Percentiles rank a stretch among this genome's conserved stretches.
These are phyloP conservation scores for Gymnopithys bicolor DNA, from an alignment of 2,797 vertebrate species.

Conservation along the genomic window DNA sequence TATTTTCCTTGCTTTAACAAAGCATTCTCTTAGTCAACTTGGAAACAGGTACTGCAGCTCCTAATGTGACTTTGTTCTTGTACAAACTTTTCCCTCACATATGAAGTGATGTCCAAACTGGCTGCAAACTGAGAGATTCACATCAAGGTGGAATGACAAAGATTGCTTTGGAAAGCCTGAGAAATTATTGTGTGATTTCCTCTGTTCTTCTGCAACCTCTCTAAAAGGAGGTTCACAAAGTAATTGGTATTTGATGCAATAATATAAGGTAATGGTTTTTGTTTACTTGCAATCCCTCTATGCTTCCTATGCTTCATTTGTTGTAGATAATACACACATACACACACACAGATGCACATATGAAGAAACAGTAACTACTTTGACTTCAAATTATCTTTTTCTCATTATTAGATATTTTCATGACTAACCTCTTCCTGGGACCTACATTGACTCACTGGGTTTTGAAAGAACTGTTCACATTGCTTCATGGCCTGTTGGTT, in stretches of 20 bases:
- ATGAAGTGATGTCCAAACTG: neutral
- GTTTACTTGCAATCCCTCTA: neutral
- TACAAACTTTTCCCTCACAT: neutral
- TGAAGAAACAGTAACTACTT: neutral
- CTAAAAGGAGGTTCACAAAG: neutral
- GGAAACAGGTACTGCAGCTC: neutral
- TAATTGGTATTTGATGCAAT: neutral
- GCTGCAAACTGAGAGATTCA: neutral
- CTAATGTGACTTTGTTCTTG: neutral
- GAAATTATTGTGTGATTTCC: neutral
- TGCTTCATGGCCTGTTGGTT: fast-evolving
- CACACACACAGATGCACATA: neutral
- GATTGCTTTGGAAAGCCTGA: neutral
- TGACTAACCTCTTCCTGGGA: neutral
- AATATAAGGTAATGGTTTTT: neutral
- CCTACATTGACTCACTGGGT: neutral
- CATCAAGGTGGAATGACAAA: neutral
- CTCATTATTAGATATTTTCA: neutral
- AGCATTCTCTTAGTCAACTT: neutral
- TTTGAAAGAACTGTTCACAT: neutral
- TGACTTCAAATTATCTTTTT: neutral
- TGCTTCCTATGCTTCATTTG: neutral
- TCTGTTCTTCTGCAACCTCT: neutral
- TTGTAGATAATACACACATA: neutral
- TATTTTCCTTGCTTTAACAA: neutral